Percentiles rank a stretch among this genome's conserved stretches.
These are phyloP conservation scores for Erebia epiphron DNA, from an alignment of 2,888 invertebrate species.

Conservation along the genomic window DNA sequence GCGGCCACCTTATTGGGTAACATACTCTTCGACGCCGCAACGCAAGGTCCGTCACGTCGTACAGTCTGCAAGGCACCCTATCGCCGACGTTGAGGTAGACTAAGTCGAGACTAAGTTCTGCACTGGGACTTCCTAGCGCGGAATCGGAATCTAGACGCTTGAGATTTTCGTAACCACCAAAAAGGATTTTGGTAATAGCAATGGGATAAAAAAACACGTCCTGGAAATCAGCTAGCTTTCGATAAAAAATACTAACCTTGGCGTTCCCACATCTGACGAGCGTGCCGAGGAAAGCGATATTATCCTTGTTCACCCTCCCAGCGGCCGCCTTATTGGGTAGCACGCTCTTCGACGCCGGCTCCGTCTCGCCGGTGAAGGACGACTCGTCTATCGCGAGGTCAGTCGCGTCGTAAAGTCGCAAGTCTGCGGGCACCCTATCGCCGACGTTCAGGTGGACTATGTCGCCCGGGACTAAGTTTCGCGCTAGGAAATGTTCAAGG, in stretches of 20 bases:
- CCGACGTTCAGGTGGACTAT: slow-evolving; percentile 96
- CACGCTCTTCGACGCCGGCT: slow-evolving; percentile 92
- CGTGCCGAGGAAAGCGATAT: slow-evolving; percentile 99
- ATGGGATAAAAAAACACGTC: too few relatives aligned
- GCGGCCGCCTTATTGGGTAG: slow-evolving; percentile 85
- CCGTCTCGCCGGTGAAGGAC: slow-evolving; percentile 99
- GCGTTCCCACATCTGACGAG: slow-evolving; percentile 97
- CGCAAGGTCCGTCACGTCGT: slow-evolving; percentile 94
- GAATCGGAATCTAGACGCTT: too few relatives aligned
- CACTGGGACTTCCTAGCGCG: slow-evolving; percentile 73
- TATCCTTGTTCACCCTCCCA: slow-evolving; percentile 88
- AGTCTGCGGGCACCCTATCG: slow-evolving; percentile 98
- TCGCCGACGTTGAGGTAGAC: slow-evolving; percentile 90
- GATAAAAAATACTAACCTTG: slow-evolving; percentile 84
- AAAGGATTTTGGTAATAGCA: too few relatives aligned
- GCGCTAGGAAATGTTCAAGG: slow-evolving; percentile 94
- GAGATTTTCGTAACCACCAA: too few relatives aligned
- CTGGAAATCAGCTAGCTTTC: too few relatives aligned
- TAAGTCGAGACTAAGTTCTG: slow-evolving; percentile 87
- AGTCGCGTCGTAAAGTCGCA: slow-evolving; percentile 95
- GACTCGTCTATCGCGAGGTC: slow-evolving; percentile 98
- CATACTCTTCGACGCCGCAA: slow-evolving; percentile 91
- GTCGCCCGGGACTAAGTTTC: slow-evolving; percentile 98
- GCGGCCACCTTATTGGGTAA: slow-evolving; percentile 85
- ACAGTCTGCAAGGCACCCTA: slow-evolving; percentile 97